Conservation (phyloP, 2,797 vertebrate genomes). For the Sphenopsis melanotis region DNA sequence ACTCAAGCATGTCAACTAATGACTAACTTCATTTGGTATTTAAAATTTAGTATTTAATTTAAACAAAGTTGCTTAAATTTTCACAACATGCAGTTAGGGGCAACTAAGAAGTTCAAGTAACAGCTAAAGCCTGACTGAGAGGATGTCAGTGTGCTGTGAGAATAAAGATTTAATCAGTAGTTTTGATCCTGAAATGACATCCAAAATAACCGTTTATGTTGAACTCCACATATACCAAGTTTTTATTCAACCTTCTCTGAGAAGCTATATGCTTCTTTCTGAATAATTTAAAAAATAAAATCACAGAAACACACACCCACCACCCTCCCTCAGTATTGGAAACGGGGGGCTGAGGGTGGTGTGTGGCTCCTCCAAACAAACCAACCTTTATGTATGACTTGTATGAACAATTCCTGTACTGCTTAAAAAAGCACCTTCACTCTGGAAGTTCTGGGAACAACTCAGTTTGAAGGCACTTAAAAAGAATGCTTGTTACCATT, state of each 20-base stretch:
- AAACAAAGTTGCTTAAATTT: background rate
- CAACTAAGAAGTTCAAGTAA: background rate
- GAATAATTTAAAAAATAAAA: background rate
- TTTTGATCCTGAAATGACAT: background rate
- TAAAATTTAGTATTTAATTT: background rate
- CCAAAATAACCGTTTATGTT: background rate
- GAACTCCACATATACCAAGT: background rate
- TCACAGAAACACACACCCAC: background rate
- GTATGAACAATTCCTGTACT: background rate
- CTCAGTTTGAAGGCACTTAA: background rate
- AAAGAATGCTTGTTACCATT: background rate
- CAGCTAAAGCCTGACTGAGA: background rate
- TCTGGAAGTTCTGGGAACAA: background rate
- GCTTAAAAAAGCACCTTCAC: background rate
- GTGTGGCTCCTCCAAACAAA: background rate
- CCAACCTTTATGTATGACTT: background rate
- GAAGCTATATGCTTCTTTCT: background rate
- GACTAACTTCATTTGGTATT: background rate
- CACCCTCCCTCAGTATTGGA: background rate
- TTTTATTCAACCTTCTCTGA: background rate
- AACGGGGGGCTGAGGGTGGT: background rate
- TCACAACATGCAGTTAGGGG: background rate
- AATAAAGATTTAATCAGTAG: background rate
- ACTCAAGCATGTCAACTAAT: background rate
- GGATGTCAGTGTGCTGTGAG: background rate